These are phyloP conservation scores for Phrynocephalus vlangalii DNA, from an alignment of 2,797 vertebrate genomes.

Conservation along the genomic window DNA sequence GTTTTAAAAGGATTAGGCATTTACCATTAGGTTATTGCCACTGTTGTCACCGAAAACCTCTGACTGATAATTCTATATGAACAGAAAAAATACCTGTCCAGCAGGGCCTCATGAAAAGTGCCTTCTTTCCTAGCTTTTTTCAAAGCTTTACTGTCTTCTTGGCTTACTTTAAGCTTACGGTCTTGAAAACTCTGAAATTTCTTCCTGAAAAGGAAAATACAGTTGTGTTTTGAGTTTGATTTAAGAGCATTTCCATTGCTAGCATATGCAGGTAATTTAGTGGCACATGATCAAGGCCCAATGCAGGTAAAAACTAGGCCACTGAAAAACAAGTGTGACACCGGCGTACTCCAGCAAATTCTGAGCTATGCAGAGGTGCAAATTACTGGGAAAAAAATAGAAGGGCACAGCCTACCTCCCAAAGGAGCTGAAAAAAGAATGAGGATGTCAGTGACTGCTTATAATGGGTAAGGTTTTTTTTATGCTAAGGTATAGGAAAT, in stretches of 20 bases:
- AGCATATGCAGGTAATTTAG: too few species aligned
- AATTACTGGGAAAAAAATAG: not conserved
- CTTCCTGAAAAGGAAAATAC: constrained; percentile 82
- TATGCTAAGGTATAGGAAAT: not conserved
- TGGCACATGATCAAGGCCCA: not conserved
- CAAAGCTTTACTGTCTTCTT: constrained; percentile 84
- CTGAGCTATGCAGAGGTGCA: not conserved
- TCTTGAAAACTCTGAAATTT: constrained; percentile 99
- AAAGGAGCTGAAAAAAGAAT: not conserved
- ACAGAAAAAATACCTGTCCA: constrained; percentile 86
- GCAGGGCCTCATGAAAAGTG: constrained; percentile 91
- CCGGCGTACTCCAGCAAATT: not conserved
- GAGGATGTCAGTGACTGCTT: not conserved
- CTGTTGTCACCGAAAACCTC: not conserved
- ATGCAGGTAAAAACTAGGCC: not conserved
- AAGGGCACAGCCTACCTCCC: not conserved
- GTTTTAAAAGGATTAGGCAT: not conserved
- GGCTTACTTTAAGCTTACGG: constrained; percentile 91
- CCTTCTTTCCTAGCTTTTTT: constrained; percentile 93
- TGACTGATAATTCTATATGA: constrained; percentile 34
- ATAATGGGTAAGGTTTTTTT: not conserved
- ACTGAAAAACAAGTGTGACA: not conserved
- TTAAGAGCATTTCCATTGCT: not conserved
- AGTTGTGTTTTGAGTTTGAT: not conserved
- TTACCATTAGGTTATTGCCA: not conserved